Evolutionary conservation across 1,140 invertebrate species (phyloP), one percentile per base, ranked within the genome.

Genomic region (Eriosoma lanigerum): DNA sequence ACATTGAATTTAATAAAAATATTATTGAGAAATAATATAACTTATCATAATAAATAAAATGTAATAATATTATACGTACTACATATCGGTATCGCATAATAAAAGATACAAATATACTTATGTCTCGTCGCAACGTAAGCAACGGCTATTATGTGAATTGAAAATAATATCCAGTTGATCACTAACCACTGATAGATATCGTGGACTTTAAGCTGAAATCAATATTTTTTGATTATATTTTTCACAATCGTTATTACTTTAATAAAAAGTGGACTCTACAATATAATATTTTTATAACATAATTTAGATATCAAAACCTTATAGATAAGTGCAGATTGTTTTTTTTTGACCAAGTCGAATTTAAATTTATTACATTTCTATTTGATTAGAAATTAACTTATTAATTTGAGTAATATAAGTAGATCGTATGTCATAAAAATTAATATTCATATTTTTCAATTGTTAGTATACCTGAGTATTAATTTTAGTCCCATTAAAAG

Each of bases 131-230:
- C 13, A 9, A 66, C 13, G 32, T 66, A 66, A 17, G 26, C 13
- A 29, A 66, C 2, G 12, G 62, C 32, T n/a, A 66, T 19, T 66
- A 38, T 13, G 10, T 44, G 17, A 13, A 44, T 38, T 19, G n/a
- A 13, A 10, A 66, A n/a, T 17, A 66, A 66, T 66, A 66, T 66
- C 32, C 9, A 10, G 10, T 66, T 66, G 32, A 66, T 12, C 3
- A 19, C 62, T 21, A 66, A n/a, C 62, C 62, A 66, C 19, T 66
- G 62, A 44, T 38, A 44, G n/a, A 66, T 66, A 17, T 66, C 38
- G 38, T 66, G 12, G 9, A 44, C 1, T 38, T 44, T 66, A 9
- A 17, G 32, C 62, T 66, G 38, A 44, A 66, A 66, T 3, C 29
- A 24, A 64, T 32, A 19, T 52, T 19, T 15, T 0, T 17, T 3